A percentile compares a stretch with the other conserved stretches of the same genome.
phyloP scores from a whole-genome alignment of 2,888 invertebrate genomes.

The Poecilus cupreus region DNA sequence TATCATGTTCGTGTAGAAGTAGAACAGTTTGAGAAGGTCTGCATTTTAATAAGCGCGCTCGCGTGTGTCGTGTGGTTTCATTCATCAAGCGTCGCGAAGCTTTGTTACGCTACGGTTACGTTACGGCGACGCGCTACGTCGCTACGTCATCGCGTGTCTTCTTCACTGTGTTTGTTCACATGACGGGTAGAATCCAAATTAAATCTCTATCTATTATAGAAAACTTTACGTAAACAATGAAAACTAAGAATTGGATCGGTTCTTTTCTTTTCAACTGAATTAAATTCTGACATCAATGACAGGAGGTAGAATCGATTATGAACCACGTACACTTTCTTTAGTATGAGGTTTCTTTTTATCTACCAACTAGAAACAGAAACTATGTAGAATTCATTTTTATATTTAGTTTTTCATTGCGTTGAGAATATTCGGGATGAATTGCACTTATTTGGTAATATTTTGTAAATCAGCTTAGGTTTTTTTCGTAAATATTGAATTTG shows the following conservation, averaged over 20 bases:
- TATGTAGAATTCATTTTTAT: too few species aligned
- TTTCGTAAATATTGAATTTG: too few species aligned
- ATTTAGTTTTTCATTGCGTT: too few species aligned
- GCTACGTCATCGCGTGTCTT: constrained; percentile 11
- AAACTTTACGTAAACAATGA: not conserved
- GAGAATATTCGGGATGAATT: too few species aligned
- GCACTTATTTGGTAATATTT: too few species aligned
- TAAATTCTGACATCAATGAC: too few species aligned
- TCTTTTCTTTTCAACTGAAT: too few species aligned
- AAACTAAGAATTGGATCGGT: not conserved
- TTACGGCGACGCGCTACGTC: not conserved
- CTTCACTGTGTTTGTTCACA: not conserved
- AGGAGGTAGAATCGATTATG: too few species aligned
- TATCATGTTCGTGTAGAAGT: not conserved
- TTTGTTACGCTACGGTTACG: constrained; percentile 8
- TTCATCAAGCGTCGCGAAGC: constrained; percentile 20
- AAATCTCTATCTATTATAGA: not conserved
- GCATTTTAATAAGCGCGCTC: constrained; percentile 25
- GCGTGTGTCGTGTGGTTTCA: constrained; percentile 31
- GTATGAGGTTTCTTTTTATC: too few species aligned
- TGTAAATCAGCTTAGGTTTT: too few species aligned
- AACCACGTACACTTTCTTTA: too few species aligned
- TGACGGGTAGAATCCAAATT: not conserved
- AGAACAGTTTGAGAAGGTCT: constrained; percentile 16
- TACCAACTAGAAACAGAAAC: too few species aligned